Percentiles rank a stretch among this genome's conserved stretches.
Conservation (phyloP, 1,140 invertebrate species). For the Cydia splendana region DNA sequence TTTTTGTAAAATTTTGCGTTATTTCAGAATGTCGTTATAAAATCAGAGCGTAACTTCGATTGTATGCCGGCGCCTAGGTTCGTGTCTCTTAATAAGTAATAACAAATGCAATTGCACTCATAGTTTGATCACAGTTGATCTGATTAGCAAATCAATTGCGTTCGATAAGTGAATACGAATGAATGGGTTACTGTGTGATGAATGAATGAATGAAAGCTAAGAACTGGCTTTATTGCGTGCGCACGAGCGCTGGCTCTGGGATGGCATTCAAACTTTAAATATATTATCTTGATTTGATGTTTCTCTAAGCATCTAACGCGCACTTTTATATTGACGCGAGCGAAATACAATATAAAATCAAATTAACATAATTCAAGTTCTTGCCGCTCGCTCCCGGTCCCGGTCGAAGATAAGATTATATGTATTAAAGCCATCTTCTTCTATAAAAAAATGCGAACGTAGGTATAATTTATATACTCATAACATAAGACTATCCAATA, state of each 20-base stretch:
- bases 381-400: too few species aligned
- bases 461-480: too few species aligned
- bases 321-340: not conserved
- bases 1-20: too few species aligned
- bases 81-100: not conserved
- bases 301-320: not conserved
- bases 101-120: not conserved
- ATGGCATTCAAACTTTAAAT: not conserved
- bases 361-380: not conserved
- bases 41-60: too few species aligned
- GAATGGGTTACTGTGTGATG: slow-evolving; percentile 23
- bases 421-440: too few species aligned
- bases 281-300: not conserved
- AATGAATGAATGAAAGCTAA: slow-evolving; percentile 20
- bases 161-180: slow-evolving; percentile 15
- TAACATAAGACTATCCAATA: too few species aligned
- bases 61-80: too few species aligned
- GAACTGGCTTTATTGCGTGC: slow-evolving; percentile 4
- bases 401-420: not conserved
- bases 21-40: too few species aligned
- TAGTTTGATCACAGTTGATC: not conserved
- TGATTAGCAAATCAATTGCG: slow-evolving; percentile 17
- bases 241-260: not conserved
- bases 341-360: not conserved
- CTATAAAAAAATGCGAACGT: too few species aligned